Evolutionary conservation across 2,113 vertebrate genomes (phyloP).

Genomic region (Leptobrachium ailaonicum): DNA sequence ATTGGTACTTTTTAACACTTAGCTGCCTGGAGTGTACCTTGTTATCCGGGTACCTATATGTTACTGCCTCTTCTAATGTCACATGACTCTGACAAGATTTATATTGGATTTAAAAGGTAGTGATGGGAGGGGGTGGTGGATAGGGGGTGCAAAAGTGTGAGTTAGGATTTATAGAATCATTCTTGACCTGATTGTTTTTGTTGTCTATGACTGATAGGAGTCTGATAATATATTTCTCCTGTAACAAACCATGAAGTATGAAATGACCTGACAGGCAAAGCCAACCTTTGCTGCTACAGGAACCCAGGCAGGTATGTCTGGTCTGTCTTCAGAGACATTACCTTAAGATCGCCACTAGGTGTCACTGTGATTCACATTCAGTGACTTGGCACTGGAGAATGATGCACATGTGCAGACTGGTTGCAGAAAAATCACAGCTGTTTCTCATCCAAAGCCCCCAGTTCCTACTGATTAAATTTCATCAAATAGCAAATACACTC

Average conservation of each 20-base stretch:
- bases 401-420: slow-evolving; percentile 58
- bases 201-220: background rate
- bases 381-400: slow-evolving; percentile 53
- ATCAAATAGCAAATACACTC: slow-evolving; percentile 15
- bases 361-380: slow-evolving; percentile 63
- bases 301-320: background rate
- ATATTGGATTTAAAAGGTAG: too few species aligned
- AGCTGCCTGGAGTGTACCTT: too few species aligned
- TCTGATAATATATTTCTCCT: background rate
- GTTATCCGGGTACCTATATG: too few species aligned
- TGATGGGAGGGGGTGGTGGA: too few species aligned
- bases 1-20: too few species aligned
- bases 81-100: too few species aligned
- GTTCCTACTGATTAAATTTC: slow-evolving; percentile 34
- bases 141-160: too few species aligned
- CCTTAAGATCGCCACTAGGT: slow-evolving; percentile 54
- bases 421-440: slow-evolving; percentile 57
- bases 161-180: background rate
- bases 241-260: background rate
- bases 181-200: background rate
- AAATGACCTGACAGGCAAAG: slow-evolving; percentile 2
- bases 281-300: slow-evolving; percentile 2
- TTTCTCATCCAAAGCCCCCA: slow-evolving; percentile 13
- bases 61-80: too few species aligned
- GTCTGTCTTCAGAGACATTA: background rate